A percentile compares a stretch with the other conserved stretches of the same genome.
Conservation (phyloP, 2,888 invertebrate species). For the Lycophotia porphyrea region DNA sequence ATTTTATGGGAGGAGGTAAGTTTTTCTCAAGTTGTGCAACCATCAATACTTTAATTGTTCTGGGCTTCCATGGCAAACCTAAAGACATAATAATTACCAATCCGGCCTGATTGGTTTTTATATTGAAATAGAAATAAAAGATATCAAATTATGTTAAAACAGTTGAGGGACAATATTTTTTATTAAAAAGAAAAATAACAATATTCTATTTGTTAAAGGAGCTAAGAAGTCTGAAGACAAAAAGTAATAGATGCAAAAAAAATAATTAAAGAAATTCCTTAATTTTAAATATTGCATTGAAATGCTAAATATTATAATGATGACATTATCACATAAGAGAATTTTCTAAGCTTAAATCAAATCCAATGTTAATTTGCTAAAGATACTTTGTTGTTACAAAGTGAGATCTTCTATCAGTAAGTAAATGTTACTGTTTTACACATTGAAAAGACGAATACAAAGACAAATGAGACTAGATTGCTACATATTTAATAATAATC, state of each 20-base stretch:
- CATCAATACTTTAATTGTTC: too few species aligned
- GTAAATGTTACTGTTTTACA: background rate
- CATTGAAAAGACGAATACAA: background rate
- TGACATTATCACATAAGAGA: background rate
- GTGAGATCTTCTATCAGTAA: too few species aligned
- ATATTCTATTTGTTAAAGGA: slow-evolving; percentile 20
- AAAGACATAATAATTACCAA: background rate
- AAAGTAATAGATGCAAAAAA: background rate
- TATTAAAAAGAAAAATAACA: background rate
- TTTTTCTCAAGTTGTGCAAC: background rate
- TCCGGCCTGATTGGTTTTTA: background rate
- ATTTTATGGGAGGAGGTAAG: slow-evolving; percentile 75
- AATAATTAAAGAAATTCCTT: background rate
- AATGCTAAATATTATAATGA: too few species aligned
- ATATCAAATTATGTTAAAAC: background rate
- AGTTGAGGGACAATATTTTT: background rate
- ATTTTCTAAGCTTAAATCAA: background rate
- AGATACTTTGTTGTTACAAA: background rate
- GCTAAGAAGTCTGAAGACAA: slow-evolving; percentile 28
- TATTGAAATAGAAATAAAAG: background rate
- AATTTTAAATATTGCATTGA: background rate
- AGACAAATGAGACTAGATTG: background rate
- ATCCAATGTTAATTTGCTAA: background rate
- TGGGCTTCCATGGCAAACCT: too few species aligned
- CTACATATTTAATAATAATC: background rate